Conservation (phyloP, 2,888 invertebrate species). For the Aspidiotus rigidus region DNA sequence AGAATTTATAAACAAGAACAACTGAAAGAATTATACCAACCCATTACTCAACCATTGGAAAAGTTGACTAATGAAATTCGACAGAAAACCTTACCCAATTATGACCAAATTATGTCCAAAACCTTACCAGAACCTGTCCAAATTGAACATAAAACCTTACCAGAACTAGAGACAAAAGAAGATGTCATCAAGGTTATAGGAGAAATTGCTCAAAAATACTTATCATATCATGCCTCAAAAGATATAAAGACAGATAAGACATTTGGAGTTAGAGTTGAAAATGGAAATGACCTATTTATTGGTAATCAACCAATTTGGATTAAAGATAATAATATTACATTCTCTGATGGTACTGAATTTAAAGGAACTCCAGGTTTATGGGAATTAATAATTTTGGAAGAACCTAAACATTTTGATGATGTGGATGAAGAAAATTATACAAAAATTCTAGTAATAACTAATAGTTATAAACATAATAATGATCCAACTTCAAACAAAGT, state of each 20-base stretch:
- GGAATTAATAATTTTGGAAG: neutral
- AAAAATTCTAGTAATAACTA: constrained; percentile 1
- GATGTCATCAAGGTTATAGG: constrained; percentile 1
- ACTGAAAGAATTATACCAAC: neutral
- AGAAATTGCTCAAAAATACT: constrained; percentile 9
- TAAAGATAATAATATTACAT: neutral
- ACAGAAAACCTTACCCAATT: neutral
- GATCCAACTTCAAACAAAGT: too few species aligned
- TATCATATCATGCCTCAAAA: constrained; percentile 8
- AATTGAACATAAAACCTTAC: too few species aligned
- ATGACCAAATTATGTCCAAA: constrained; percentile 6
- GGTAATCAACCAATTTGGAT: constrained; percentile 4
- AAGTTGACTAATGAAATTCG: neutral
- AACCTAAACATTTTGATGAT: neutral
- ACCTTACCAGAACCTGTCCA: neutral
- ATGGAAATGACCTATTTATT: neutral
- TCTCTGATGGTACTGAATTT: neutral
- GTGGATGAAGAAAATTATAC: neutral
- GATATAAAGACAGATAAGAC: constrained; percentile 8
- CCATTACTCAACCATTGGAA: constrained; percentile 1
- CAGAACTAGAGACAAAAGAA: constrained; percentile 1
- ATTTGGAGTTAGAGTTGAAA: neutral
- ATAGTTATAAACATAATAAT: too few species aligned
- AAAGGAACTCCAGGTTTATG: neutral
- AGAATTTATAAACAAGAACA: constrained; percentile 1